A percentile compares a stretch with the other conserved stretches of the same genome.
Evolutionary conservation across 2,797 vertebrate species (phyloP).

Genomic region (Adrianichthys oophorus): DNA sequence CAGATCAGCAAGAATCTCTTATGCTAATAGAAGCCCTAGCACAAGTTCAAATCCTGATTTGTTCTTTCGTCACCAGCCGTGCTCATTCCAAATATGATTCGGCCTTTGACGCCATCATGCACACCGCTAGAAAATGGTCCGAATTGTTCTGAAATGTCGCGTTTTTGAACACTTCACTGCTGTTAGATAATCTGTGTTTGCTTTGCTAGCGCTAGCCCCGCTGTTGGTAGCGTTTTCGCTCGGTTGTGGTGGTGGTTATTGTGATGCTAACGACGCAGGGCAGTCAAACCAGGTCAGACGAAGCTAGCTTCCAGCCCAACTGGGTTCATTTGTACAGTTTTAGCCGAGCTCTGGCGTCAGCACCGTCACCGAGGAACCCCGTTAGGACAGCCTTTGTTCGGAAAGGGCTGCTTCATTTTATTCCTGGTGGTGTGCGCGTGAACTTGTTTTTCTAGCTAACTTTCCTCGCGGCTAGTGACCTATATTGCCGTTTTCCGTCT

Average conservation of each 20-base stretch:
- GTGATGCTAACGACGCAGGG: conserved; percentile 74
- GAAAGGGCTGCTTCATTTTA: conserved; percentile 9
- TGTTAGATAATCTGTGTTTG: conserved; percentile 43
- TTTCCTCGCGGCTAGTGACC: conserved; percentile 5
- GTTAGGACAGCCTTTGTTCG: conserved; percentile 42
- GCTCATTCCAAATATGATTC: rapidly evolving
- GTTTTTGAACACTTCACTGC: neutral
- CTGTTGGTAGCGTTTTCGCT: conserved; percentile 30
- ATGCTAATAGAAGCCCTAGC: conserved; percentile 49
- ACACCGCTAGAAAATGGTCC: rapidly evolving
- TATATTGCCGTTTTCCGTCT: conserved; percentile 14
- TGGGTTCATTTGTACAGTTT: conserved; percentile 15
- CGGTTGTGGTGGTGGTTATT: conserved; percentile 58
- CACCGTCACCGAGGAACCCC: conserved; percentile 3
- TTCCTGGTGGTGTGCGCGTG: conserved; percentile 3
- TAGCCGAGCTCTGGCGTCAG: conserved; percentile 3
- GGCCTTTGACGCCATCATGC: rapidly evolving
- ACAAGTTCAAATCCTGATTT: conserved; percentile 21
- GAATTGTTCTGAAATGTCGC: neutral
- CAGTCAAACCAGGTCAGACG: conserved; percentile 66
- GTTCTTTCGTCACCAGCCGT: too few species aligned
- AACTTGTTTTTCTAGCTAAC: neutral
- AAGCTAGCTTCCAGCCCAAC: conserved; percentile 23
- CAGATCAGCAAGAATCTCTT: conserved; percentile 43
- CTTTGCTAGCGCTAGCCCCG: conserved; percentile 58